phyloP scores from a whole-genome alignment of 2,797 vertebrate genomes.

The Schizopygopsis pylzovi region DNA sequence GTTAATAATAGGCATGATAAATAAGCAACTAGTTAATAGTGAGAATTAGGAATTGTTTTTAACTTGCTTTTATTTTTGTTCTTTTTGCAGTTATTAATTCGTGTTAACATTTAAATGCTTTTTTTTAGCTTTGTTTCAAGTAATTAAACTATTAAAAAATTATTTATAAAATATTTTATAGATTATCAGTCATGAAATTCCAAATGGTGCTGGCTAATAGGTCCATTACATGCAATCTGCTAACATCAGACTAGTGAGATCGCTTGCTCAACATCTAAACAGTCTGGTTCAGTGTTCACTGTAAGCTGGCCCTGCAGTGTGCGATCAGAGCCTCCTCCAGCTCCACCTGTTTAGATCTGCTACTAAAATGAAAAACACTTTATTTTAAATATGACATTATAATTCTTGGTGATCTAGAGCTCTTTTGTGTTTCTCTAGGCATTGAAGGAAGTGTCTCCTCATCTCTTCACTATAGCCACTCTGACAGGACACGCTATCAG shows the following conservation, averaged over 20 bases:
- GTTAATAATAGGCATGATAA: too few species aligned
- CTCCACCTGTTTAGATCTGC: not conserved
- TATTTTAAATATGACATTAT: not conserved
- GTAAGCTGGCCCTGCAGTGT: not conserved
- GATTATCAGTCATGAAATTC: too few species aligned
- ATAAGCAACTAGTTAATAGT: too few species aligned
- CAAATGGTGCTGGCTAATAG: not conserved
- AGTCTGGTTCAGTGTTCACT: not conserved
- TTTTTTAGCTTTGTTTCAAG: too few species aligned
- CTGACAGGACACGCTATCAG: slow-evolving; percentile 84
- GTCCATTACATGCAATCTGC: not conserved
- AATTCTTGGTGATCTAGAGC: not conserved
- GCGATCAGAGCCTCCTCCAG: not conserved
- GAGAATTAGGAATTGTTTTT: too few species aligned
- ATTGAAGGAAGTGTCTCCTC: slow-evolving; percentile 68
- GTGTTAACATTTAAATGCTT: too few species aligned
- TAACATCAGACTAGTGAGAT: not conserved
- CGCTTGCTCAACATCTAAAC: not conserved
- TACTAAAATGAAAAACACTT: not conserved
- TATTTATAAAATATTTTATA: too few species aligned
- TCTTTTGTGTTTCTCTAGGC: slow-evolving; percentile 69
- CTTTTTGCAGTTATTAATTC: too few species aligned
- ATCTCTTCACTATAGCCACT: slow-evolving; percentile 84
- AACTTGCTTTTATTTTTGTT: too few species aligned
- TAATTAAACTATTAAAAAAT: too few species aligned